Evolutionary conservation across 2,797 vertebrate species (phyloP), one percentile per base, ranked within the genome.

Genomic region (Eptatretus atami): DNA sequence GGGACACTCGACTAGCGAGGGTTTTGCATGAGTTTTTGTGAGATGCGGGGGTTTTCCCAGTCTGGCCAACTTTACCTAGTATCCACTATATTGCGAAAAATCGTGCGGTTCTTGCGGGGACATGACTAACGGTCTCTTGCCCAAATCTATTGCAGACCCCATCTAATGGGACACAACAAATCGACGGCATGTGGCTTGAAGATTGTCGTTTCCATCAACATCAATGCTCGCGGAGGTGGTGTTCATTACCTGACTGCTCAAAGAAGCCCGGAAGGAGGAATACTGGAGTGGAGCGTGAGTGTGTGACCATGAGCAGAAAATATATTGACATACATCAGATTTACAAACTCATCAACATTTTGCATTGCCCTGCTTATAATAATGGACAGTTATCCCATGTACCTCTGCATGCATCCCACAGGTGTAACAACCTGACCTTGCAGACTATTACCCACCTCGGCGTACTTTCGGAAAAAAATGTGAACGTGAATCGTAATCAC

Each of bases 131-230:
- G 31, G 31, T 31, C 31, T 3, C 31, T 31, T 3, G 31, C 6
- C 31, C 31, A 31, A 31, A 31, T 31, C 31, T 31, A 6, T 24
- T 24, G 8, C 55, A 60, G 55, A 60, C 55, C 15, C 55, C 8
- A 60, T 60, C 24, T 24, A 9, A 24, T 60, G 55, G 55, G 55
- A 15, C 15, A 60, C n/a, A 24, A 24, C 24, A n/a, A 9, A 24
- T 60, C 11, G 24, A 15, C 55, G 80, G 88, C 75, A 86, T 67
- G 67, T 4, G 8, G 79, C 78, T n/a, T 65, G 74, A 76, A 60
- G 86, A 96, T 3, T 96, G 90, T 69, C 79, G 79, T 25, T 94
- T 80, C 70, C 76, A n/a, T 98, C 65, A 84, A 71, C 74, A 88
- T 96, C 75, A 82, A 68, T n/a, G n/a, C n/a, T 67, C 68, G 66